These are phyloP conservation scores for Ceratosolen solmsi DNA, from an alignment of 1,140 invertebrate species.

Conservation along the genomic window DNA sequence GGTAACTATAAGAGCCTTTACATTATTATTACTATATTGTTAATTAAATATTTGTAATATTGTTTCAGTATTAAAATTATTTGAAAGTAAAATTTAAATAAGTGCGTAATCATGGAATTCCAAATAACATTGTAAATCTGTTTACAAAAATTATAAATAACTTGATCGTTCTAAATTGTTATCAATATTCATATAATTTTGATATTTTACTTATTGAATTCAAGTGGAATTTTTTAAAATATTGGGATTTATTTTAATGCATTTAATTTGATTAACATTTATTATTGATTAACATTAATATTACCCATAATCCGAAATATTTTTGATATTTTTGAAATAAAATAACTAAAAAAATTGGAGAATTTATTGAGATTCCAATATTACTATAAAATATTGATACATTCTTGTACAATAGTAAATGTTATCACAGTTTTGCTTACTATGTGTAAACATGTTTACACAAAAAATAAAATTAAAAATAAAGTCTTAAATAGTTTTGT, in stretches of 20 bases:
- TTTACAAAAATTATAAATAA: too few relatives aligned
- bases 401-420: conserved; percentile 60
- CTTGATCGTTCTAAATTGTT: too few relatives aligned
- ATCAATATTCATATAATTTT: not conserved
- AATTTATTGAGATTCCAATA: conserved; percentile 60
- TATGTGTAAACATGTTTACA: conserved; percentile 47
- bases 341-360: conserved; percentile 62
- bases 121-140: too few relatives aligned
- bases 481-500: too few relatives aligned
- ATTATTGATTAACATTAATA: conserved; percentile 1
- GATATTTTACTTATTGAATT: not conserved
- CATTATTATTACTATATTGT: too few relatives aligned
- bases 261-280: conserved; percentile 17
- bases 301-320: conserved; percentile 69
- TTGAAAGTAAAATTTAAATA: too few relatives aligned
- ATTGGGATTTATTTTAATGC: conserved; percentile 2
- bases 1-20: too few relatives aligned
- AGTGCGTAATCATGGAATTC: too few relatives aligned
- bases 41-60: too few relatives aligned
- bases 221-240: conserved; percentile 45
- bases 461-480: too few relatives aligned
- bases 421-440: conserved; percentile 59
- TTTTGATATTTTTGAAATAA: conserved; percentile 67
- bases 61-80: too few relatives aligned
- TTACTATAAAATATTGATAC: conserved; percentile 59